Percentiles rank a stretch among this genome's conserved stretches.
Evolutionary conservation across 1,140 invertebrate genomes (phyloP).

Genomic region (Atta colombica): DNA sequence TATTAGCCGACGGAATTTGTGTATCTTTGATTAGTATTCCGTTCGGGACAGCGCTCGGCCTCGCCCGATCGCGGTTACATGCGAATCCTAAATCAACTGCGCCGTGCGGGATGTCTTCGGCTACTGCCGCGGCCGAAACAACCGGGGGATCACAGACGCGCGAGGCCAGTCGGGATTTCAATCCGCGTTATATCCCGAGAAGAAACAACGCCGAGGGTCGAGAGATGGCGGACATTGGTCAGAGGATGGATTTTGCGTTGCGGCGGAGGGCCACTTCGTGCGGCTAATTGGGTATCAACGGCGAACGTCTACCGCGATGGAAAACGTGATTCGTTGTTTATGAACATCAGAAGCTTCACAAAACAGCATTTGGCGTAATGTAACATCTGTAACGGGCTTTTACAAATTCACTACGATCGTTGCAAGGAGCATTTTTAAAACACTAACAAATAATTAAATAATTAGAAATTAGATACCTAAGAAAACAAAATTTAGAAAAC

Average conservation of each 20-base stretch:
- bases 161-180: conserved; percentile 65
- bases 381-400: background rate
- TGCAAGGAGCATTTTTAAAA: background rate
- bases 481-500: background rate
- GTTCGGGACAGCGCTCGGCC: conserved; percentile 79
- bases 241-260: conserved; percentile 61
- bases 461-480: background rate
- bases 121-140: conserved; percentile 55
- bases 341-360: background rate
- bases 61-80: conserved; percentile 84
- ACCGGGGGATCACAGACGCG: conserved; percentile 60
- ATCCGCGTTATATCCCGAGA: conserved; percentile 68
- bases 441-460: background rate
- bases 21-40: conserved; percentile 87
- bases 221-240: conserved; percentile 51
- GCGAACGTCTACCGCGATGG: background rate
- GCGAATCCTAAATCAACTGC: conserved; percentile 85
- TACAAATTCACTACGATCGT: background rate
- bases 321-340: conserved; percentile 39
- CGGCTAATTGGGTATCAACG: conserved; percentile 63
- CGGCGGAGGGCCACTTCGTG: conserved; percentile 38
- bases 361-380: conserved; percentile 12
- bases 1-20: conserved; percentile 86
- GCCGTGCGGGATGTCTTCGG: conserved; percentile 63
- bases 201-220: conserved; percentile 58